Evolutionary conservation across 2,888 invertebrate genomes (phyloP), one percentile per base, ranked within the genome.

Genomic region (Heteropelma amictum): DNA sequence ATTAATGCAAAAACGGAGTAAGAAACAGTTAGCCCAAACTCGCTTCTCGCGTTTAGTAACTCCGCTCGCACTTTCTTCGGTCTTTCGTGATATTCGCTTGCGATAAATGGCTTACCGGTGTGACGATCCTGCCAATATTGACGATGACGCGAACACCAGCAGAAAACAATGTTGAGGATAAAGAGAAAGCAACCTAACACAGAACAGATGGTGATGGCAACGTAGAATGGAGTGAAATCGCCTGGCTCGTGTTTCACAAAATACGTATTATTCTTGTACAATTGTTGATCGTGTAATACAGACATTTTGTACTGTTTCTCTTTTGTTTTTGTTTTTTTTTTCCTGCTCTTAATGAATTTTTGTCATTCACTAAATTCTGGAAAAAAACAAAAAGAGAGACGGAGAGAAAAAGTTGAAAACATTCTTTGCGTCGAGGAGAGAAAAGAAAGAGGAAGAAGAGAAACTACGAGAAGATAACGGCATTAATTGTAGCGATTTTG

Each of bases 141-240:
- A 1, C 93, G 93, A 87, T 96, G 93, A 80, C 93, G 92, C 0
- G 96, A 96, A 87, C 96, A 95, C 88, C 94, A 96, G 85, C 96
- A 95, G 86, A 95, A 92, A 33, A 94, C 91, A 28, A 96, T 90
- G 89, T 97, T 97, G 72, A 97, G 86, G 77, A 95, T 91, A 76
- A 96, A 91, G 72, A 97, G 89, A 19, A 93, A 90, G 7, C 93
- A 91, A 63, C 93, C 92, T 80, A 97, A 88, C 38, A 96, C 90
- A 3, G 95, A 92, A 88, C 95, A 94, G 87, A 97, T 92, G 23
- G 94, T 93, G 77, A 97, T 94, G 14, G 93, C 92, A 81, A 95
- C 93, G 91, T 97, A 97, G 90, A 97, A 97, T 47, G 94, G 93
- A n/a, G 95, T 94, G 86, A 94, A 97, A 89, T 96, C 94, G 73